A percentile compares a stretch with the other conserved stretches of the same genome.
Evolutionary conservation across 1,140 invertebrate species (phyloP).

Genomic region (Brachionus koreanus): DNA sequence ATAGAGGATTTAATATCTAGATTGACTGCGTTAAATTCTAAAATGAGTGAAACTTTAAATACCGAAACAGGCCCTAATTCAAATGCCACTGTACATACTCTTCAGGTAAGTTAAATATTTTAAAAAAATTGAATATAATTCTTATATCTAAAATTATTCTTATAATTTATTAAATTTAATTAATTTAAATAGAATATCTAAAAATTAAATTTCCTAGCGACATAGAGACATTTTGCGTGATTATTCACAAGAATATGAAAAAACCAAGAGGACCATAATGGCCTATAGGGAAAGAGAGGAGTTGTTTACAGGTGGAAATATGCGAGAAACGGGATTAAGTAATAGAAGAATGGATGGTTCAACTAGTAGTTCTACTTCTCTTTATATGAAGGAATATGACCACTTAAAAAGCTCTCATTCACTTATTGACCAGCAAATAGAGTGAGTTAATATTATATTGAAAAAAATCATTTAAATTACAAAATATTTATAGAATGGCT

Average conservation of each 20-base stretch:
- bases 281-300: conserved; percentile 79
- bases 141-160: no score
- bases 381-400: conserved; percentile 86
- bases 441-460: conserved; percentile 51
- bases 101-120: not conserved
- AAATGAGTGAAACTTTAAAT: conserved; percentile 30
- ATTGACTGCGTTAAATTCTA: conserved; percentile 60
- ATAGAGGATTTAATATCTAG: conserved; percentile 80
- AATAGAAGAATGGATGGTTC: conserved; percentile 70
- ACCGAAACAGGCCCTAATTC: not conserved
- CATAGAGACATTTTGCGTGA: conserved; percentile 90
- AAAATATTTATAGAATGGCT: conserved; percentile 68
- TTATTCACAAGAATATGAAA: conserved; percentile 85
- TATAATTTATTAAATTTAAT: no score
- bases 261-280: conserved; percentile 80
- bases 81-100: not conserved
- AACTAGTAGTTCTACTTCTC: conserved; percentile 47
- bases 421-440: conserved; percentile 90
- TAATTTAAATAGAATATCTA: no score
- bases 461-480: conserved; percentile 4
- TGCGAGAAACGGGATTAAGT: conserved; percentile 22
- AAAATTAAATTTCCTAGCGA: conserved; percentile 74
- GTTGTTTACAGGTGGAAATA: conserved; percentile 62
- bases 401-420: conserved; percentile 86
- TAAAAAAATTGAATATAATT: no score